Base-by-base conservation (phyloP, 2,888 invertebrate genomes). In the Agrilus cyanescens region DNA sequence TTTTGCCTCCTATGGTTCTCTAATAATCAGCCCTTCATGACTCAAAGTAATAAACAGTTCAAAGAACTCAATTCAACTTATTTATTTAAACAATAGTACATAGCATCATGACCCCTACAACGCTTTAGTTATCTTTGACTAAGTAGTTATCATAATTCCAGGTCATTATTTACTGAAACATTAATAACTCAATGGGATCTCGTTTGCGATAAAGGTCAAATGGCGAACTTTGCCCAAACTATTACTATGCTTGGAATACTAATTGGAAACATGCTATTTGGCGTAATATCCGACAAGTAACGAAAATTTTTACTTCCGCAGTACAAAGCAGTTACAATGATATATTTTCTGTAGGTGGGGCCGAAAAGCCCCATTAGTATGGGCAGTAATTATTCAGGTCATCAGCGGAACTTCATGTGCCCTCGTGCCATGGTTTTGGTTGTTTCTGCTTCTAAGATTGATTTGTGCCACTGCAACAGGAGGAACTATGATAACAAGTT, bases 401-500 rank as follows among this genome's bases (percentile, higher is more conserved):
- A 60, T 78, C 45, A 74, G 79, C 14, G 88, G 88, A 12, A 73
- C 82, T 8, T 70, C 74, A 0, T 81, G 84, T 14, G 81, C 84
- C 0, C 71, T 81, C 47, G 78, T 82, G 0, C 78, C 84, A 3
- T 80, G 78, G 68, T 80, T 75, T 43, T 62, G 66, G 60, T 52
- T 69, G 4, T 83, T 86, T 56, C 74, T 85, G 7, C 44, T 80
- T 0, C 71, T 83, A 37, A 71, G 86, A 34, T 82, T 86, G 58
- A 57, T 85, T 14, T 74, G 80, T 12, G 86, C 84, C 1, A 70
- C 83, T 16, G 84, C 84, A 8, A 85, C 85, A 2, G 86, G 85
- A 36, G 88, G 88, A 31, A 83, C 84, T 0, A 89, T 89, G 83
- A 80, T 85, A 39, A 85, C 83, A 35, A 80, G 80, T 57, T 82